phyloP scores from a whole-genome alignment of 2,888 invertebrate genomes.

The Agrilus biguttatus region DNA sequence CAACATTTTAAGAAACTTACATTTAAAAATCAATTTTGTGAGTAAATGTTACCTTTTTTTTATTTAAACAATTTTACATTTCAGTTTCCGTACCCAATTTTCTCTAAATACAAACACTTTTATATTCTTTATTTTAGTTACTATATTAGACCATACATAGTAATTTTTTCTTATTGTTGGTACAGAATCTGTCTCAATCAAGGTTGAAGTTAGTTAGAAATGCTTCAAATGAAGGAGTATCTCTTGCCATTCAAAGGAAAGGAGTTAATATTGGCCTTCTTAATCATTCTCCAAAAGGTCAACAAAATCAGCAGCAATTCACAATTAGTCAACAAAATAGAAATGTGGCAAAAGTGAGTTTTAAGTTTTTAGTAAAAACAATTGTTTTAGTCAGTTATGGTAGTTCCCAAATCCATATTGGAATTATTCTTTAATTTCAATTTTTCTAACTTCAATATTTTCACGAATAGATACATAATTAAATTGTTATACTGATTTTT shows the following conservation, averaged over 20 bases:
- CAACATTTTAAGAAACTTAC: not conserved
- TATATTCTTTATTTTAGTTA: no score
- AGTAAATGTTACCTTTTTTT: not conserved
- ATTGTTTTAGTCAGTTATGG: no score
- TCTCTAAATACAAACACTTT: not conserved
- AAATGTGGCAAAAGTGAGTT: conserved; percentile 4
- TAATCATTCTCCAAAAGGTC: conserved; percentile 22
- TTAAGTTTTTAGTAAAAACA: conserved; percentile 1
- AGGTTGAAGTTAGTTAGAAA: conserved; percentile 28
- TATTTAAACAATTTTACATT: no score
- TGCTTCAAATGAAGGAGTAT: conserved; percentile 21
- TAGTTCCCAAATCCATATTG: no score
- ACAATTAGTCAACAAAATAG: not conserved
- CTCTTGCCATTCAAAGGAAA: conserved; percentile 24
- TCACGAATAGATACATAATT: no score
- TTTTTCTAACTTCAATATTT: no score
- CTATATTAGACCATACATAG: not conserved
- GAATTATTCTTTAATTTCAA: no score
- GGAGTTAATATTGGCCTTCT: conserved; percentile 25
- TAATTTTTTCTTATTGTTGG: not conserved
- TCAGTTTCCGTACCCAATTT: not conserved
- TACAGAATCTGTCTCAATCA: conserved; percentile 21
- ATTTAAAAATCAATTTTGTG: no score
- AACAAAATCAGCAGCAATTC: conserved; percentile 1
- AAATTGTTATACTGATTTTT: no score